Percentiles rank a stretch among this genome's conserved stretches.
Conservation (phyloP, 1,140 invertebrate species). For the Drosophila ercepeae region DNA sequence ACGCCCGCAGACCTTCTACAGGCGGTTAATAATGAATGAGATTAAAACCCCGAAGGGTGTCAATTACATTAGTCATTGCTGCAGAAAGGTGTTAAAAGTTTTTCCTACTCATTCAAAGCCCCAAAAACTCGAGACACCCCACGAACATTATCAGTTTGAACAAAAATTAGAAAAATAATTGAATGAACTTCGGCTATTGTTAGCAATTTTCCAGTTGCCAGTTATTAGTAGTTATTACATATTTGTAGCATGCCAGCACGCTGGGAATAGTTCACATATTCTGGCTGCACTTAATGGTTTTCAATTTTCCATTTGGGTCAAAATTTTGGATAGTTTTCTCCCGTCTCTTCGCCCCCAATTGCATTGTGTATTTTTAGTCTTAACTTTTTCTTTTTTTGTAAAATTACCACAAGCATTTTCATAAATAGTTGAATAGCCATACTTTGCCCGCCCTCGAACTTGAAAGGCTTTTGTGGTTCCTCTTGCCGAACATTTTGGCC, state of each 20-base stretch:
- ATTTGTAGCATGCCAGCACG: conserved; percentile 10
- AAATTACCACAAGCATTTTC: conserved; percentile 77
- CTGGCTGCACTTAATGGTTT: conserved; percentile 21
- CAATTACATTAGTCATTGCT: conserved; percentile 14
- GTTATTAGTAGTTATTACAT: conserved; percentile 25
- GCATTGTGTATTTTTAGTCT: conserved; percentile 1
- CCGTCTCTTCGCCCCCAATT: too few species aligned
- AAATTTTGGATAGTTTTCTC: conserved; percentile 24
- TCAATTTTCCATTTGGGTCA: conserved; percentile 32
- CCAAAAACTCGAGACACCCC: too few species aligned
- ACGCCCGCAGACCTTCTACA: conserved; percentile 13
- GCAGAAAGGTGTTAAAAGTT: neutral
- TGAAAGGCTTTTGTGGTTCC: conserved; percentile 51
- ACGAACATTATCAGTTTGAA: neutral
- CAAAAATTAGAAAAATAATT: neutral
- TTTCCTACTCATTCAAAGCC: neutral
- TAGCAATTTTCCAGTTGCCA: conserved; percentile 25
- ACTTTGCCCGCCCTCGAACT: conserved; percentile 35
- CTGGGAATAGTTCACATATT: conserved; percentile 5
- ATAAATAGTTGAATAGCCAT: conserved; percentile 78
- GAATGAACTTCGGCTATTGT: neutral
- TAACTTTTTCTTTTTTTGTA: conserved; percentile 12
- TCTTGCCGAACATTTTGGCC: conserved; percentile 43
- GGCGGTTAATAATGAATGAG: conserved; percentile 23
- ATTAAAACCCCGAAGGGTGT: conserved; percentile 1